Evolutionary conservation across 2,888 invertebrate genomes (phyloP).

Genomic region (Tethea ocularis): DNA sequence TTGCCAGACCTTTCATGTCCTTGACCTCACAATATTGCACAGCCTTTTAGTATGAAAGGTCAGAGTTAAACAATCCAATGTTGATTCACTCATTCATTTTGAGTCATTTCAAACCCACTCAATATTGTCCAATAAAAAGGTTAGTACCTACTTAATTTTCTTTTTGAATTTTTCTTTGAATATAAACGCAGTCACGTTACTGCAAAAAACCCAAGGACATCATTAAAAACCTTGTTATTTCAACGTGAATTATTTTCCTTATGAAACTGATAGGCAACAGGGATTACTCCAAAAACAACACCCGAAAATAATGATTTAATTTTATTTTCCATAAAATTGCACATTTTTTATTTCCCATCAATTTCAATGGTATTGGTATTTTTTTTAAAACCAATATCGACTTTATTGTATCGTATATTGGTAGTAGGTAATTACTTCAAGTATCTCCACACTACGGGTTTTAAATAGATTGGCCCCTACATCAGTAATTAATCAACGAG

Average conservation of each 20-base stretch:
- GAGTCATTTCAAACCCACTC: neutral
- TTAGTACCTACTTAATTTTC: neutral
- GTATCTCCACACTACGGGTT: conserved; percentile 21
- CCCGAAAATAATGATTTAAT: too few species aligned
- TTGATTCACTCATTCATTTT: neutral
- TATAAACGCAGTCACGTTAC: neutral
- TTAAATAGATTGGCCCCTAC: conserved; percentile 29
- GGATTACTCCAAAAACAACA: too few species aligned
- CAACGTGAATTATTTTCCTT: neutral
- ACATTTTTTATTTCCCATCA: too few species aligned
- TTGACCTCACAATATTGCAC: too few species aligned
- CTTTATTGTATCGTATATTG: too few species aligned
- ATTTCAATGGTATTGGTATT: too few species aligned
- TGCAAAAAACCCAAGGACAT: neutral
- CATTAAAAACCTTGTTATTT: neutral
- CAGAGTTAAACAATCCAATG: neutral
- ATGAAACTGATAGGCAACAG: neutral
- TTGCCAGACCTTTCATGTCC: too few species aligned
- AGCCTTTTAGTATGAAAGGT: neutral
- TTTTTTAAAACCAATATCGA: too few species aligned
- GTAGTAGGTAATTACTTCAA: conserved; percentile 1
- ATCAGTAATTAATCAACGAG: conserved; percentile 46
- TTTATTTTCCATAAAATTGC: too few species aligned
- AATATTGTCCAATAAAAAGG: neutral
- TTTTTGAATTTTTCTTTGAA: neutral